These are phyloP conservation scores for Mimumesa dahlbomi DNA, from an alignment of 2,888 invertebrate species.

Conservation along the genomic window DNA sequence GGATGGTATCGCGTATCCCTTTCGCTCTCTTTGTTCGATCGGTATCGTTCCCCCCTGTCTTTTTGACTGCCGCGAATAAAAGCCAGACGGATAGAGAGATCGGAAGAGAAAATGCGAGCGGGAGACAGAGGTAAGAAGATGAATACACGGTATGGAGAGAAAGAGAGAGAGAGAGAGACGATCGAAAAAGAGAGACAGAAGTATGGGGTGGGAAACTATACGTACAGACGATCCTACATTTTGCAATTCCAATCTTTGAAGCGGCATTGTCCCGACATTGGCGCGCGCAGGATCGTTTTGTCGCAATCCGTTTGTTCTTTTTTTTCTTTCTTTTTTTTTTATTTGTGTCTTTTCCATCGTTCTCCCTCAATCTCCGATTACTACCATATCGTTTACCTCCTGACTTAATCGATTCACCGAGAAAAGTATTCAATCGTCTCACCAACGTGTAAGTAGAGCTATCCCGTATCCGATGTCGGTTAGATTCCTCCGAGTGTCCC, in stretches of 20 bases:
- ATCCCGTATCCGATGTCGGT: too few species aligned
- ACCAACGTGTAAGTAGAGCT: too few species aligned
- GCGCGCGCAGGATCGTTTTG: constrained; percentile 26
- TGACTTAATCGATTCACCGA: constrained; percentile 47
- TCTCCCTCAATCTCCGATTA: constrained; percentile 43
- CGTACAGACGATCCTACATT: constrained; percentile 59
- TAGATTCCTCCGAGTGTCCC: too few species aligned
- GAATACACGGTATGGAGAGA: constrained; percentile 23
- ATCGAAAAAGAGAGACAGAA: constrained; percentile 10
- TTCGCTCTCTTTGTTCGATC: constrained; percentile 8
- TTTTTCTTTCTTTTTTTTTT: neutral
- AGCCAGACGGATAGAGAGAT: constrained; percentile 3
- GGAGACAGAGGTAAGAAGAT: constrained; percentile 15
- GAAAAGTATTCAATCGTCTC: too few species aligned
- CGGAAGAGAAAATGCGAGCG: constrained; percentile 13
- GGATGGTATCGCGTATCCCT: too few species aligned
- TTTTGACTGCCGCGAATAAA: constrained; percentile 20
- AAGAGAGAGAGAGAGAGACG: constrained; percentile 5
- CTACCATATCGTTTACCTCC: constrained; percentile 40
- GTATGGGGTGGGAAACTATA: neutral
- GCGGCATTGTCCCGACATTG: constrained; percentile 47
- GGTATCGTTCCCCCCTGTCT: constrained; percentile 7
- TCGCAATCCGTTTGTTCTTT: constrained; percentile 34
- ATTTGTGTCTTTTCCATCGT: constrained; percentile 20
- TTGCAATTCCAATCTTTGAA: constrained; percentile 65